A percentile compares a stretch with the other conserved stretches of the same genome.
Evolutionary conservation across 2,888 invertebrate species (phyloP).

Genomic region (Geotrupes spiniger): DNA sequence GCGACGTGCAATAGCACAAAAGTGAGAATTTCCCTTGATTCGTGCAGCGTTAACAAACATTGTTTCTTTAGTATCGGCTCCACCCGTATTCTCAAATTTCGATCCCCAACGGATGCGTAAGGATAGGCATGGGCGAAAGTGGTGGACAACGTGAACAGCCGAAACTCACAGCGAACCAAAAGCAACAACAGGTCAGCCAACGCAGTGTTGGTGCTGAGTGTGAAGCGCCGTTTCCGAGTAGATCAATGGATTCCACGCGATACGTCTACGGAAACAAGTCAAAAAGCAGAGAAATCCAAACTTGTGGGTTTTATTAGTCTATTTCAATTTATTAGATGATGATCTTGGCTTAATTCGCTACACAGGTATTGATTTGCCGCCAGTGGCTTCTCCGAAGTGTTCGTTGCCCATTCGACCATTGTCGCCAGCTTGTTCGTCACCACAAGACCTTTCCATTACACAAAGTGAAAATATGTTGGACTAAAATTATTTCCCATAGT

Average conservation of each 20-base stretch:
- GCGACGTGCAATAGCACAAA: not conserved
- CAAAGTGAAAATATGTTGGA: no score
- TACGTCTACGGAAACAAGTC: not conserved
- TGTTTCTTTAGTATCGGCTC: not conserved
- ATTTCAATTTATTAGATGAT: not conserved
- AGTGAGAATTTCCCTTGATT: not conserved
- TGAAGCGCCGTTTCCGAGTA: not conserved
- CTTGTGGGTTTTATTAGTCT: not conserved
- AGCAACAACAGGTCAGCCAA: not conserved
- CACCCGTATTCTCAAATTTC: conserved; percentile 6
- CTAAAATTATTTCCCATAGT: no score
- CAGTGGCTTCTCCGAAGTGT: conserved; percentile 18
- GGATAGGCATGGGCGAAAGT: not conserved
- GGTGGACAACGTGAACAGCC: not conserved
- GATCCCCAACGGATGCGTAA: not conserved
- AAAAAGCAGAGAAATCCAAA: not conserved
- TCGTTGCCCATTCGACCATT: conserved; percentile 19
- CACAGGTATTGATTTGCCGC: conserved; percentile 12
- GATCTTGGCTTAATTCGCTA: not conserved
- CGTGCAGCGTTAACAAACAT: no score
- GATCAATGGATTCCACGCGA: not conserved
- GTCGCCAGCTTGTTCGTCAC: no score
- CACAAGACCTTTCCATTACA: no score
- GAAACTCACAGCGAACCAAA: no score
- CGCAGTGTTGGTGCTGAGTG: no score